Evolutionary conservation across 2,113 vertebrate genomes (phyloP).

Genomic region (Typhlomys cinereus): DNA sequence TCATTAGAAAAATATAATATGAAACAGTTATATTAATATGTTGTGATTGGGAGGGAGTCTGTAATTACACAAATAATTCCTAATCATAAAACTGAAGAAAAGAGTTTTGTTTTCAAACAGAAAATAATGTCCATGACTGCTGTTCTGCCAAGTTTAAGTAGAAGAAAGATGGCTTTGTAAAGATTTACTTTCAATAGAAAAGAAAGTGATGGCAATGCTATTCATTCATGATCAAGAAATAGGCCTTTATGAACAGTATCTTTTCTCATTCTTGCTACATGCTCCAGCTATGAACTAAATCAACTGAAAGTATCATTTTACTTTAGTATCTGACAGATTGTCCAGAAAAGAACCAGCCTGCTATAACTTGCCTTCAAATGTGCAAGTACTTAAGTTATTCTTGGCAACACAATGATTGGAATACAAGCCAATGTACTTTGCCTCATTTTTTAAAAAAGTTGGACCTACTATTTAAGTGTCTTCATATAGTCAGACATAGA

Average conservation of each 20-base stretch:
- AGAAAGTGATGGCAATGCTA: background rate
- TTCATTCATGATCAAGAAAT: conserved; percentile 17
- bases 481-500: conserved; percentile 11
- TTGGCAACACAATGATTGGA: conserved; percentile 27
- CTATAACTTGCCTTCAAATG: conserved; percentile 24
- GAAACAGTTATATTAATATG: background rate
- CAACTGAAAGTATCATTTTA: conserved; percentile 39
- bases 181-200: conserved; percentile 28
- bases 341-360: background rate
- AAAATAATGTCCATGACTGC: conserved; percentile 34
- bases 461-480: background rate
- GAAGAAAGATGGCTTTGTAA: background rate
- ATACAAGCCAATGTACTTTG: conserved; percentile 41
- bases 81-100: conserved; percentile 11
- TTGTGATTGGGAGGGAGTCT: background rate
- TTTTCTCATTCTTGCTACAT: conserved; percentile 33
- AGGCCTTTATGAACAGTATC: conserved; percentile 1
- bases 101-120: background rate
- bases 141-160: conserved; percentile 51
- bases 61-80: background rate
- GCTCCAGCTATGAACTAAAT: conserved; percentile 28
- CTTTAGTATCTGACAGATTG: conserved; percentile 45
- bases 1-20: conserved; percentile 30
- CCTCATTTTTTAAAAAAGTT: conserved; percentile 36
- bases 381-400: conserved; percentile 23